phyloP scores from a whole-genome alignment of 2,113 vertebrate genomes.

The Miniopterus natalensis region DNA sequence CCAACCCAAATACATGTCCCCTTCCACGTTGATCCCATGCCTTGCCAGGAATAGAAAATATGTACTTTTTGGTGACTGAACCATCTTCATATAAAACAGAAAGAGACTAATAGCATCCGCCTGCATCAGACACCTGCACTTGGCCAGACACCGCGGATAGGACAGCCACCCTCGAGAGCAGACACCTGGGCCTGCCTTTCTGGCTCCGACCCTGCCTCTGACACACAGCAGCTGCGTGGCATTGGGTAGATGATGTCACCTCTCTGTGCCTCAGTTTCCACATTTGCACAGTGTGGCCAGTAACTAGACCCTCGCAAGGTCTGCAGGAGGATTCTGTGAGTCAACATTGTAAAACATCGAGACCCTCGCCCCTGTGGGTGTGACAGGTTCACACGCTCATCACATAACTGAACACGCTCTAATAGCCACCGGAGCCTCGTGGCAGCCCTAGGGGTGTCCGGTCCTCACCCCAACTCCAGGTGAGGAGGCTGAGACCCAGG shows the following conservation, averaged over 20 bases:
- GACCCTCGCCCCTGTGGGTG: neutral
- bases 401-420: neutral
- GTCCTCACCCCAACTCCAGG: rapidly evolving
- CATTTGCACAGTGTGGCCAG: neutral
- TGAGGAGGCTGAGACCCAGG: neutral
- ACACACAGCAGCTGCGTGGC: rapidly evolving
- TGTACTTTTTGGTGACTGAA: rapidly evolving
- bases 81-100: rapidly evolving
- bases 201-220: neutral
- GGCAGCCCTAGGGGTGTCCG: rapidly evolving
- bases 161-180: neutral
- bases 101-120: rapidly evolving
- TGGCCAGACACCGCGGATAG: rapidly evolving
- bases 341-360: rapidly evolving
- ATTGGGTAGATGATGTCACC: neutral
- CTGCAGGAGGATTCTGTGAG: rapidly evolving
- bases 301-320: rapidly evolving
- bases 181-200: too few relatives aligned
- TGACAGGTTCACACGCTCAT: rapidly evolving
- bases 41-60: neutral
- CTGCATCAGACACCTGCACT: rapidly evolving
- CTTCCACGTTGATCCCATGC: rapidly evolving
- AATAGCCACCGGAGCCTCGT: rapidly evolving
- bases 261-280: neutral
- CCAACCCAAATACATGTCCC: rapidly evolving